phyloP scores from a whole-genome alignment of 2,797 vertebrate genomes.

The Antennarius maculatus region DNA sequence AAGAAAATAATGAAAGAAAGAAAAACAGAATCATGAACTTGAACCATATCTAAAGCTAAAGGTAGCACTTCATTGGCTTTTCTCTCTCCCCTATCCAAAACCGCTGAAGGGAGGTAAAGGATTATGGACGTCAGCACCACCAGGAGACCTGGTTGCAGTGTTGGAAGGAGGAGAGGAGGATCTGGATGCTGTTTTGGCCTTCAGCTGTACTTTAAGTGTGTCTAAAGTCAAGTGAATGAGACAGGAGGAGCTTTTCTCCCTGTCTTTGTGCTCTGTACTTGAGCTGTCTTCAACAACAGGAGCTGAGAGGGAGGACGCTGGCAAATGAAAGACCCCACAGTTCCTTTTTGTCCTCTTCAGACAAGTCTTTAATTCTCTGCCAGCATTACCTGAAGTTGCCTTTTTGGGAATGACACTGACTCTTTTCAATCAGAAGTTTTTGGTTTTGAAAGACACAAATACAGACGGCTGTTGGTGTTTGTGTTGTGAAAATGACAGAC shows the following conservation, averaged over 20 bases:
- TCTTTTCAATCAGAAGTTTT: constrained; percentile 10
- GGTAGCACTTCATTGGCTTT: constrained; percentile 32
- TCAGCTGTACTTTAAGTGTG: constrained; percentile 30
- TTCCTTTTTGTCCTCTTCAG: constrained; percentile 37
- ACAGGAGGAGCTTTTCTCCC: constrained; percentile 9
- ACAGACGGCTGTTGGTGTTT: constrained; percentile 2
- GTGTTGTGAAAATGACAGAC: not conserved
- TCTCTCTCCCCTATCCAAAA: constrained; percentile 1
- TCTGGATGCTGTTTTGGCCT: constrained; percentile 1
- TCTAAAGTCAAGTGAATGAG: constrained; percentile 24
- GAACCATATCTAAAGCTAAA: constrained; percentile 19
- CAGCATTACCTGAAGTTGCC: constrained; percentile 22
- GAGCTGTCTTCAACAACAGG: constrained; percentile 1
- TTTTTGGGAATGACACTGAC: constrained; percentile 26
- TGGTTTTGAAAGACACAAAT: not conserved
- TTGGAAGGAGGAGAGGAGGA: not conserved
- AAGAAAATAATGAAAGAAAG: not conserved
- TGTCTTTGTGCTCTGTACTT: not conserved
- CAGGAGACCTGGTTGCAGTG: constrained; percentile 7
- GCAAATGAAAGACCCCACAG: not conserved
- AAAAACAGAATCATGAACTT: constrained; percentile 9
- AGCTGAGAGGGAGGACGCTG: constrained; percentile 33
- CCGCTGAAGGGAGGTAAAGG: constrained; percentile 23
- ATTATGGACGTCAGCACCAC: constrained; percentile 38
- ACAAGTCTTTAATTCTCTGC: constrained; percentile 10